Base-by-base conservation (phyloP, 2,888 invertebrate genomes). In the Ceratothoa steindachneri region DNA sequence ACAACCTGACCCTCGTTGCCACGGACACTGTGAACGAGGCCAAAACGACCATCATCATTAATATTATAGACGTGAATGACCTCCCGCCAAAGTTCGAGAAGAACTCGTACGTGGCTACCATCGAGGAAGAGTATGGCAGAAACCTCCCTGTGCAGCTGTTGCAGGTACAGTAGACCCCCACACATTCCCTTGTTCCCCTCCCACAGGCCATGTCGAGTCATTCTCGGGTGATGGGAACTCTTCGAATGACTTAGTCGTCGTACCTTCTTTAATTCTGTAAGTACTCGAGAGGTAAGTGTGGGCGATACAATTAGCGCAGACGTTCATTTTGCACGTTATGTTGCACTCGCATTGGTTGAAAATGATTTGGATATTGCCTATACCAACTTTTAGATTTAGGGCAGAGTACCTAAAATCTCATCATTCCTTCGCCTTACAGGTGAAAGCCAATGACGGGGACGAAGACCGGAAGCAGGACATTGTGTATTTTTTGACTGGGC, bases 41-140 rank as follows among this genome's bases (percentile, higher is more conserved):
- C 88, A 93, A 93, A 87, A 96, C 96, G 55, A 95, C 93, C 53
- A 96, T 97, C 81, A 94, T 96, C 83, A 96, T 97, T 83, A 93
- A 95, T 86, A 94, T 97, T 82, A 95, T 94, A 86, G 97, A 98
- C 85, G 95, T 97, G 81, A 97, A 97, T 86, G 97, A 98, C 88
- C 97, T 97, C 87, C 93, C 96, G 64, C 97, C 97, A 0, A 93
- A 93, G 81, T 98, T 98, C 86, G 94, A 95, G 86, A 87, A 95
- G 81, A 95, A 95, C 72, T 94, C 93, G 74, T 96, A 95, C 87
- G 90, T 93, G 83, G 94, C 95, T 70, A 95, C 95, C 87, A 95
- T 96, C 86, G 95, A 94, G 60, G 95, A 95, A 86, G 95, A 95
- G 86, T 95, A 95, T 84, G 95, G 95, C 87, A 89, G 95, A 83